Conservation (phyloP, 2,888 invertebrate genomes). For the Polydrusus tereticollis region DNA sequence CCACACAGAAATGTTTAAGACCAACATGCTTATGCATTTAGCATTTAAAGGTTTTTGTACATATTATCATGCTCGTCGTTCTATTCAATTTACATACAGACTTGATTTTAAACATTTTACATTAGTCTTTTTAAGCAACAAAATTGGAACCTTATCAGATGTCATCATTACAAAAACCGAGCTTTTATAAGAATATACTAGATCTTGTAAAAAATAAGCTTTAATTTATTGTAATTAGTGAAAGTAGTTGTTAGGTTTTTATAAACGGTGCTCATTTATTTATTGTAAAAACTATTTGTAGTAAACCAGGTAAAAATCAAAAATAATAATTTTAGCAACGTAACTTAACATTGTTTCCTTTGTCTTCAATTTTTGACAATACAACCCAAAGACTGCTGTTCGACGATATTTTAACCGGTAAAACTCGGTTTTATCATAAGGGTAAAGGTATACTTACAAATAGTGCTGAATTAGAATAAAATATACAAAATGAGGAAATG, state of each 20-base stretch:
- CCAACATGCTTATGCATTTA: too few relatives aligned
- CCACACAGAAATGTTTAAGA: too few relatives aligned
- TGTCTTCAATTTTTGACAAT: conserved; percentile 59
- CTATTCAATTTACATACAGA: too few relatives aligned
- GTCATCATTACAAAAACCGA: neutral
- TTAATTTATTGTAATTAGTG: conserved; percentile 58
- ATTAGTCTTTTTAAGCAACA: too few relatives aligned
- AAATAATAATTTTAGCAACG: conserved; percentile 12
- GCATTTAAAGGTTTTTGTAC: too few relatives aligned
- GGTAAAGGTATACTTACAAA: too few relatives aligned
- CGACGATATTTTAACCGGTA: neutral
- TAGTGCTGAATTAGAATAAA: too few relatives aligned
- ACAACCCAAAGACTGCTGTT: conserved; percentile 61
- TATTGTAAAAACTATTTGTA: conserved; percentile 48
- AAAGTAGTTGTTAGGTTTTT: conserved; percentile 57
- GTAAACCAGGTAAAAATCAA: conserved; percentile 20
- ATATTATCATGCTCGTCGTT: too few relatives aligned
- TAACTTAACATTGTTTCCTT: conserved; percentile 36
- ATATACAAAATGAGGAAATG: too few relatives aligned
- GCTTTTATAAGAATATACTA: conserved; percentile 34
- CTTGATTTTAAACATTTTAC: neutral
- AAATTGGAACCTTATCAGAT: conserved; percentile 9
- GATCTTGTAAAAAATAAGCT: conserved; percentile 58
- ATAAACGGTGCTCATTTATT: conserved; percentile 60
- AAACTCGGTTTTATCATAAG: neutral